Evolutionary conservation across 2,888 invertebrate species (phyloP), one percentile per base, ranked within the genome.

Genomic region (Dione juno): DNA sequence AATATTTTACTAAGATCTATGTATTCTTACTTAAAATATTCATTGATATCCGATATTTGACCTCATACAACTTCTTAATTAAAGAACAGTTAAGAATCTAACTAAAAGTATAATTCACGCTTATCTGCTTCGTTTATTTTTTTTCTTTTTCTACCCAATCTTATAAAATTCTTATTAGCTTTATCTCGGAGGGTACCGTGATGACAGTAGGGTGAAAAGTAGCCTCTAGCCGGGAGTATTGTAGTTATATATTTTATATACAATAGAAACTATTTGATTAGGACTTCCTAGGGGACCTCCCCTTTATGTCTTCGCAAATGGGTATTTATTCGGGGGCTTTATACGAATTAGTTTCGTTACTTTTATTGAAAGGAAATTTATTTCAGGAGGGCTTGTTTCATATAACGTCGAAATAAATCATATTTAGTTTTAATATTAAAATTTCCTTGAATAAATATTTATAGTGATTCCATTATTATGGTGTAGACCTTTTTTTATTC

Each of bases 241-340:
- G 76, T 81, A 79, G 82, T 81, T 82, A 83, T 83, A 85, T 85
- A 86, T 68, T 83, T 86, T 87, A 88, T 80, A 80, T 81, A 84
- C 85, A 84, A 85, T 87, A 82, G 86, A 83, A 84, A 88, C 89
- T 91, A 89, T 92, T 92, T 91, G 90, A 92, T 92, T 89, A 91
- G 84, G 82, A 80, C 81, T 80, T 78, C 80, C 76, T 76, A 80
- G 78, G 81, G 52, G 79, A 74, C 76, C 71, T 75, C 83, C 86
- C 85, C 82, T 81, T 81, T 82, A 84, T 88, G 88, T 85, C 85
- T 86, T 89, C 85, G 78, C 79, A 84, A 89, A 88, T 85, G 82
- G 67, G 79, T 85, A 88, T 90, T 88, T 85, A 84, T 81, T 82
- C 76, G 79, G 81, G 80, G 82, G 82, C 65, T 82, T 81, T 75